Evolutionary conservation across 30 jellyfish, hydroid and myxozoan genomes (phyloP).

Genomic region (Aurelia sp.): DNA sequence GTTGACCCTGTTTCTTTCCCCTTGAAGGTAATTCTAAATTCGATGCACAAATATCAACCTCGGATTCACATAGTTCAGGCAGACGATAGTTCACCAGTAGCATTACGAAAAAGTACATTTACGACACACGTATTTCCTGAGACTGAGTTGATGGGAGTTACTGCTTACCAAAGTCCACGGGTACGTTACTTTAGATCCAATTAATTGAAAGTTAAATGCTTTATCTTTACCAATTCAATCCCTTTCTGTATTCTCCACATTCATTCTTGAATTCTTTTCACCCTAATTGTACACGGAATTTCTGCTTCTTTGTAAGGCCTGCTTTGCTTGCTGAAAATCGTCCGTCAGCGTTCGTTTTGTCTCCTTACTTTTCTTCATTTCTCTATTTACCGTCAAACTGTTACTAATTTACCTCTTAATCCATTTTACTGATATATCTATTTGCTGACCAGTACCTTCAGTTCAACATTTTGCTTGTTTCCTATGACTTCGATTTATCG

Average conservation of each 20-base stretch:
- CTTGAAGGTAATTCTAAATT: slow-evolving; percentile 81
- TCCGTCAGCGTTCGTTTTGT: too few species aligned
- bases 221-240: background rate
- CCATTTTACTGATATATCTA: too few species aligned
- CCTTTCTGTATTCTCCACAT: background rate
- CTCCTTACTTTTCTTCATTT: too few species aligned
- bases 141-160: slow-evolving; percentile 93
- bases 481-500: too few species aligned
- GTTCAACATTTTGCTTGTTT: too few species aligned
- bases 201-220: background rate
- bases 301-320: too few species aligned
- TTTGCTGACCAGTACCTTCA: too few species aligned
- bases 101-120: slow-evolving; percentile 89
- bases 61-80: slow-evolving; percentile 95
- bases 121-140: slow-evolving; percentile 90
- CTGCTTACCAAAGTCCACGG: slow-evolving; percentile 96
- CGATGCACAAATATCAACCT: slow-evolving; percentile 98
- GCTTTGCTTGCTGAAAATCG: too few species aligned
- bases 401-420: too few species aligned
- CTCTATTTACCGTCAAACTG: too few species aligned
- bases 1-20: background rate
- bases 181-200: slow-evolving; percentile 36
- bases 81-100: slow-evolving; percentile 89
- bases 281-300: background rate
- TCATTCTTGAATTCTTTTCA: background rate